Conservation (phyloP, 1,140 invertebrate species). For the Drosophila auraria region DNA sequence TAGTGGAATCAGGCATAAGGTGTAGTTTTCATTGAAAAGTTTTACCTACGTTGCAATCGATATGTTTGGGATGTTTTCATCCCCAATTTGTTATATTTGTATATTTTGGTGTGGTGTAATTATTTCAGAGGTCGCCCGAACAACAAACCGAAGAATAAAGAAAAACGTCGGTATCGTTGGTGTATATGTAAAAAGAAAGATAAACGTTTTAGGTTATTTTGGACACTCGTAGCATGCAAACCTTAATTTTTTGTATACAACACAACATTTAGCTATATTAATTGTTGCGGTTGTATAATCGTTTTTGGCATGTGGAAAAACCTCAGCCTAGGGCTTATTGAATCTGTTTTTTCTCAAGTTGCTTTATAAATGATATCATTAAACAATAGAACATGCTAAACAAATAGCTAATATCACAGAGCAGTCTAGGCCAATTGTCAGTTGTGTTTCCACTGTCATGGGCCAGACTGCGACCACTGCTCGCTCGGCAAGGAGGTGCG, state of each 20-base stretch:
- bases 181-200: conserved; percentile 56
- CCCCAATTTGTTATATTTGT: conserved; percentile 21
- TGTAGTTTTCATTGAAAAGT: conserved; percentile 48
- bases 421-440: not conserved
- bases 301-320: not conserved
- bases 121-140: conserved; percentile 40
- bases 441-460: conserved; percentile 1
- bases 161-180: conserved; percentile 47
- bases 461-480: conserved; percentile 39
- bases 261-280: too few relatives aligned
- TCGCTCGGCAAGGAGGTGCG: conserved; percentile 14
- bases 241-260: too few relatives aligned
- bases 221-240: conserved; percentile 13
- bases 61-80: conserved; percentile 24
- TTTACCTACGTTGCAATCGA: conserved; percentile 72
- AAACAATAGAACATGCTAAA: conserved; percentile 29
- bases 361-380: not conserved
- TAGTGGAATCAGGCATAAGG: conserved; percentile 38
- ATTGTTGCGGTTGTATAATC: too few relatives aligned
- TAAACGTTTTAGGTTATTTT: conserved; percentile 23
- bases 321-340: not conserved
- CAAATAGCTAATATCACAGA: conserved; percentile 11
- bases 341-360: not conserved
- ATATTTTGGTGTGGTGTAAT: conserved; percentile 45
- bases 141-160: conserved; percentile 47